Evolutionary conservation across 2,888 invertebrate genomes (phyloP), one percentile per base, ranked within the genome.

Genomic region (Agrochola macilenta): DNA sequence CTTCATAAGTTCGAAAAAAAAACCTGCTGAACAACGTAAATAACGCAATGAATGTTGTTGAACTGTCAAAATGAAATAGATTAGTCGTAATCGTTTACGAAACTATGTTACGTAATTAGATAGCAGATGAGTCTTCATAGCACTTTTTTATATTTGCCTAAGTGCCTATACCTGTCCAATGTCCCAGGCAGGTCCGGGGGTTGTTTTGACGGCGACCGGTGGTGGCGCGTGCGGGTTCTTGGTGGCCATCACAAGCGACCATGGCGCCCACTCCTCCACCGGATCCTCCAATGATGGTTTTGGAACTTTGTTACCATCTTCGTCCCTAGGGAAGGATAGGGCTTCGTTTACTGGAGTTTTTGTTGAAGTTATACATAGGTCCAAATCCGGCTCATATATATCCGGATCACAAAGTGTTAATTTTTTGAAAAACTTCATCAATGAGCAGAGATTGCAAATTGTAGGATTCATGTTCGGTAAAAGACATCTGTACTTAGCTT

Each of bases 131-230:
- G 39, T 69, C 20, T 43, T 26, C 11, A n/a, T 39, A 52, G n/a
- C 20, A 75, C 9, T 43, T n/a, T 35, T 0, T 30, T 43, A 20
- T 20, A 57, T 75, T 14, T 70, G 26, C 23, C n/a, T n/a, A n/a
- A n/a, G n/a, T n/a, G n/a, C n/a, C 23, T 69, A 43, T 43, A 95
- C 96, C 93, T 96, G 94, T 83, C 90, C 94, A 74, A 96, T 95
- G 74, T 96, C 96, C 96, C 96, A 96, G 9, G 92, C 94, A 0
- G 96, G 96, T 23, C 96, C 96, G 0, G 94, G 93, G 0, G 93
- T 81, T 8, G 94, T 92, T 83, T 91, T 93, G 54, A 96, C 90
- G 46, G 93, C 78, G 57, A 96, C 96, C 0, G 96, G 96, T 8
- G 96, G 93, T 5, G 96, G 96, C 3, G 96, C 95, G 79, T 94